Evolutionary conservation across 2,888 invertebrate species (phyloP), one percentile per base, ranked within the genome.

Genomic region (Phrixothrix hirtus): DNA sequence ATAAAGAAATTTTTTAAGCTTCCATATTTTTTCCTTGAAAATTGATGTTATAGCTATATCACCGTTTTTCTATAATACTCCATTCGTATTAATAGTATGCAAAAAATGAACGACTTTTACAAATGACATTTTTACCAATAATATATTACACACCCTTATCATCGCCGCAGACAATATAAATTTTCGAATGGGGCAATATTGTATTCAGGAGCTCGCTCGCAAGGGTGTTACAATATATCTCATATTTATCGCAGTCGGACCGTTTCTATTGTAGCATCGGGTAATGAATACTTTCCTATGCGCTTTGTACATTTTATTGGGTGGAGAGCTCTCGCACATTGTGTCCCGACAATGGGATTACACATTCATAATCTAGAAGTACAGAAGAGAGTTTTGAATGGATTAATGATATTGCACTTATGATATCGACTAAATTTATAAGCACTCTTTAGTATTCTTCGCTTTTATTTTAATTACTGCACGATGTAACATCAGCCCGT

Each of bases 61-160:
- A n/a, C n/a, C n/a, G n/a, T n/a, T n/a, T n/a, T n/a, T n/a, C n/a
- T n/a, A n/a, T n/a, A n/a, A n/a, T n/a, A n/a, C n/a, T n/a, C n/a
- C n/a, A n/a, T n/a, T n/a, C n/a, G n/a, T n/a, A n/a, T n/a, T n/a
- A n/a, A n/a, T n/a, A n/a, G n/a, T n/a, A 41, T 41, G 21, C 26
- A 52, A 52, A 44, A 52, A 46, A 42, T 42, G 62, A 58, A 60
- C 53, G 64, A 66, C 66, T 68, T 68, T 66, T 67, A 71, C 71
- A 70, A 71, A 73, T 71, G 68, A 66, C 68, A 70, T 67, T 71
- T 72, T 72, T 71, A 67, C 66, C 62, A 50, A 64, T 70, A 71
- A 73, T 73, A 72, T 72, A 72, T 73, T 67, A 68, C 64, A 61
- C 60, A 71, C 71, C 72, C 71, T 73, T 73, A 73, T 73, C 73